These are phyloP conservation scores for Philhelius pedissequus DNA, from an alignment of 2,888 invertebrate species.

Conservation along the genomic window DNA sequence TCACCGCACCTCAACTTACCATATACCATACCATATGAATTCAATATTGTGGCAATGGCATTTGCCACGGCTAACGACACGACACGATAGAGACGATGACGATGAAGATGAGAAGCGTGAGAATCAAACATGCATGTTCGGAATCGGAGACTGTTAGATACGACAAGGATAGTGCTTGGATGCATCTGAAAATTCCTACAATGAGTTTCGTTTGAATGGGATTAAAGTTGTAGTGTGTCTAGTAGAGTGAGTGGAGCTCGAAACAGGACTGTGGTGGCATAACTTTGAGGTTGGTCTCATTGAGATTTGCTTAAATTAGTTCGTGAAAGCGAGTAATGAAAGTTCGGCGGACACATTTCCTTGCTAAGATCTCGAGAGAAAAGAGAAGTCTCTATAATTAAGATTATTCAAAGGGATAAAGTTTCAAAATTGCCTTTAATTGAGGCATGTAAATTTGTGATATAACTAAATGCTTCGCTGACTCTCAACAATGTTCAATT, in stretches of 20 bases:
- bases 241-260: not conserved
- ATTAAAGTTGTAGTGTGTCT: conserved; percentile 13
- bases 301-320: conserved; percentile 48
- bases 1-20: not conserved
- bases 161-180: conserved; percentile 34
- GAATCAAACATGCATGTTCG: conserved; percentile 16
- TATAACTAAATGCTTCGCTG: conserved; percentile 10
- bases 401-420: conserved; percentile 27
- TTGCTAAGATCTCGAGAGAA: not conserved
- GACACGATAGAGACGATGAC: not conserved
- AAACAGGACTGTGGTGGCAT: not conserved
- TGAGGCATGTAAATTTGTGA: conserved; percentile 35
- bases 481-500: conserved; percentile 20
- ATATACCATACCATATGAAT: not conserved
- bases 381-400: not conserved
- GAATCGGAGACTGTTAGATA: conserved; percentile 10
- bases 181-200: conserved; percentile 31
- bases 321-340: conserved; percentile 39
- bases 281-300: conserved; percentile 4
- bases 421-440: conserved; percentile 47
- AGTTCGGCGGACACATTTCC: conserved; percentile 42
- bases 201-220: conserved; percentile 30
- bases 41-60: conserved; percentile 1
- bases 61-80: not conserved
- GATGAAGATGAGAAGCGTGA: not conserved